phyloP scores from a whole-genome alignment of 2,888 invertebrate species.

The Tinea semifulvella region DNA sequence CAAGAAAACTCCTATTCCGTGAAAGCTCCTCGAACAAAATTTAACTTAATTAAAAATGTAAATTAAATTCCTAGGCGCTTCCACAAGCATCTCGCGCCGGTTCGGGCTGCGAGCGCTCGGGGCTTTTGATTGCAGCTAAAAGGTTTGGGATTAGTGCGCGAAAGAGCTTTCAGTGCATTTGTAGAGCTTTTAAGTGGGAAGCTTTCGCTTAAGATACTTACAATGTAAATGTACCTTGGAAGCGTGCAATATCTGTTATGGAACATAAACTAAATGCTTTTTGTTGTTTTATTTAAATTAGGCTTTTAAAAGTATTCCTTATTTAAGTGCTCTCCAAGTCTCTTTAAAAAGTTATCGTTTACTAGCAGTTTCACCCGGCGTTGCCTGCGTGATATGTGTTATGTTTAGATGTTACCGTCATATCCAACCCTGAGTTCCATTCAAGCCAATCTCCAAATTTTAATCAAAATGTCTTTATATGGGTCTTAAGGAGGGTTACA shows the following conservation, averaged over 20 bases:
- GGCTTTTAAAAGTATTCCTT: constrained; percentile 11
- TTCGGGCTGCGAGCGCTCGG: constrained; percentile 42
- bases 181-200: constrained; percentile 68
- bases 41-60: constrained; percentile 68
- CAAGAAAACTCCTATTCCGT: constrained; percentile 67
- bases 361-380: too few species aligned
- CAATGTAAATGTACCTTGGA: constrained; percentile 57
- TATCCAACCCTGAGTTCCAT: too few species aligned
- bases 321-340: neutral
- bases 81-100: constrained; percentile 56
- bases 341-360: neutral
- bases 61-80: constrained; percentile 67
- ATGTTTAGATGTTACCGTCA: too few species aligned
- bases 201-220: constrained; percentile 67
- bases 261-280: constrained; percentile 14
- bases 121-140: constrained; percentile 69
- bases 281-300: constrained; percentile 12
- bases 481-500: too few species aligned
- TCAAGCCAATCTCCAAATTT: too few species aligned
- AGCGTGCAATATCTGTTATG: constrained; percentile 26
- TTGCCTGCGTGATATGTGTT: too few species aligned
- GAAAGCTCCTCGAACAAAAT: constrained; percentile 67
- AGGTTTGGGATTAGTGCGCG: constrained; percentile 68
- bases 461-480: too few species aligned
- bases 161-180: constrained; percentile 69